Evolutionary conservation across 2,797 vertebrate genomes (phyloP), one percentile per base, ranked within the genome.

Genomic region (Dromococcyx pavoninus): DNA sequence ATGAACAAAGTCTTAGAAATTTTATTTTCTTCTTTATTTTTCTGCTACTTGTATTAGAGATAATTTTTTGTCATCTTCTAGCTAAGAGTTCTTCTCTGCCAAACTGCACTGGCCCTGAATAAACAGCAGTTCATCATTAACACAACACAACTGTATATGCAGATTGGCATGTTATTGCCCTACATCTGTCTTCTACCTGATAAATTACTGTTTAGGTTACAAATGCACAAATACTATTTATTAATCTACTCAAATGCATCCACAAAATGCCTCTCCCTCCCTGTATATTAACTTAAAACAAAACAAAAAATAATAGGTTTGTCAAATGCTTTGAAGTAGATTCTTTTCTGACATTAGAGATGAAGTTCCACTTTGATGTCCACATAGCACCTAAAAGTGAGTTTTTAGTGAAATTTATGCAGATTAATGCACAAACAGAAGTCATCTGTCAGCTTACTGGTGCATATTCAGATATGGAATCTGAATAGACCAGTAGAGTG

Each of bases 101-200:
- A 97, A 97, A 93, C 94, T 92, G 97, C 65, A 79, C 90, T 91
- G 81, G 91, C 71, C 88, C 88, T 98, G 95, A 98, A 96, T 91
- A 97, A 98, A 98, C 92, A 98, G 86, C 94, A 98, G 95, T 98
- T 98, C 96, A 97, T 98, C 97, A 98, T 94, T 88, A 97, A 95
- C 53, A 92, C 70, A 94, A 93, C 69, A 89, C 79, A 97, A 97
- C 83, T 96, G 93, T 75, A 97, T 70, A 96, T 48, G 85, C 97
- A 98, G 96, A 97, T 64, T 95, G 93, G 94, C 80, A 87, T 94
- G 93, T 91, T 92, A 84, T 44, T 83, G 44, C 35, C 53, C 35
- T 91, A 93, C 96, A 96, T 96, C 93, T 97, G 97, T 96, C 97
- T 97, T 84, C 91, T 93, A 97, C 91, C 94, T 97, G 97, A 98